Percentiles rank a stretch among this genome's conserved stretches.
These are phyloP conservation scores for Sigmodon hispidus DNA, from an alignment of 2,113 vertebrate species.

Conservation along the genomic window DNA sequence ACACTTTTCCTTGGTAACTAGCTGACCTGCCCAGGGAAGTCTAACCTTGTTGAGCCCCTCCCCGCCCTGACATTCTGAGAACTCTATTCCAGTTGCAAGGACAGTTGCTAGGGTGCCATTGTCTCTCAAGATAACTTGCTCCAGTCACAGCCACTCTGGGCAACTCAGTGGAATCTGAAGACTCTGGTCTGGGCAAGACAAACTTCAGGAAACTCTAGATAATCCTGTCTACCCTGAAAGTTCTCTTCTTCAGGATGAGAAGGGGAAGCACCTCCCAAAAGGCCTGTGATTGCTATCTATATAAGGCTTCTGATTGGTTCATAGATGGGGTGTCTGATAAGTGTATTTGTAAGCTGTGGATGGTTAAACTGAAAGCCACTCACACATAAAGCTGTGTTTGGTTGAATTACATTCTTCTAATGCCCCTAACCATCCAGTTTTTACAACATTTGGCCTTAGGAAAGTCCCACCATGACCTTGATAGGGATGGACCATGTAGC, in stretches of 20 bases:
- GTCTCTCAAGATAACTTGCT: not conserved
- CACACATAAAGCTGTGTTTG: not conserved
- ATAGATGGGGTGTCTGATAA: not conserved
- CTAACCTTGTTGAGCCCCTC: not conserved
- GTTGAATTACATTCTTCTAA: not conserved
- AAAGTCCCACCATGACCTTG: not conserved
- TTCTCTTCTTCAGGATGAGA: not conserved
- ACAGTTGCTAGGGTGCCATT: not conserved
- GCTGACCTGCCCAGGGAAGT: not conserved
- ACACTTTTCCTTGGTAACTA: not conserved
- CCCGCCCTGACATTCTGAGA: not conserved
- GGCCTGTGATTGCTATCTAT: not conserved
- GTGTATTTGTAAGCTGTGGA: not conserved
- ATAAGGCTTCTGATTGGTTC: not conserved
- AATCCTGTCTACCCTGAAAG: not conserved
- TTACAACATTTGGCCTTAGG: not conserved
- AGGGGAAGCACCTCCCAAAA: not conserved
- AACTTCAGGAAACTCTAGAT: not conserved
- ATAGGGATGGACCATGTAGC: not conserved
- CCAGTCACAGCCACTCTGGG: not conserved
- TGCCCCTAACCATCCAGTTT: not conserved
- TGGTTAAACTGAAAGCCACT: not conserved
- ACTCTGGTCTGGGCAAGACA: not conserved
- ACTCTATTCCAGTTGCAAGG: not conserved
- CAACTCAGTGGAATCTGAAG: not conserved